Evolutionary conservation across 2,113 vertebrate species (phyloP).

Genomic region (Oreochromis tanganicae): DNA sequence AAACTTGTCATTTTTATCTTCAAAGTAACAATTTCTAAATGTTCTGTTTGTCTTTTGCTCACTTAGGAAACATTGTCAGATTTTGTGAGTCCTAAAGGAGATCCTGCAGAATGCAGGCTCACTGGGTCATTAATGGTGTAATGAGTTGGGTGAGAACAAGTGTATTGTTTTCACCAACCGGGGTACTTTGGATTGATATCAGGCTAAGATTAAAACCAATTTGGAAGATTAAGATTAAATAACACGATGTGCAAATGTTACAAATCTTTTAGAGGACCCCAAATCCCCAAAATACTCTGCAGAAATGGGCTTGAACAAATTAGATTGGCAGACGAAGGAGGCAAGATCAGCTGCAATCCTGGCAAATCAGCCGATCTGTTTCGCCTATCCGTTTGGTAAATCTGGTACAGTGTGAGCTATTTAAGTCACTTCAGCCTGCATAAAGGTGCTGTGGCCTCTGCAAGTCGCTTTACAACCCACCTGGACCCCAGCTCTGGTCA

Average conservation of each 20-base stretch:
- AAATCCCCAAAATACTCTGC: neutral
- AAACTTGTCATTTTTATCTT: neutral
- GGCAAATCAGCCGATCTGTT: neutral
- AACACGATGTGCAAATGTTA: neutral
- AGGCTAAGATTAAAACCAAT: neutral
- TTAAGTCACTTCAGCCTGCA: neutral
- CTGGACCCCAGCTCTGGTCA: neutral
- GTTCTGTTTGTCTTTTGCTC: neutral
- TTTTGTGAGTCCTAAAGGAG: conserved; percentile 85
- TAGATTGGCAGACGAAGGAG: neutral
- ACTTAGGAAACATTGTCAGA: conserved; percentile 81
- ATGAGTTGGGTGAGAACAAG: conserved; percentile 71
- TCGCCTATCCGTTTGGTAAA: neutral
- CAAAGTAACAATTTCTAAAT: neutral
- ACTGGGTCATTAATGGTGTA: conserved; percentile 71
- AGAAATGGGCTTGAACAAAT: neutral
- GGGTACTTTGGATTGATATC: neutral
- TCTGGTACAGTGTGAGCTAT: neutral
- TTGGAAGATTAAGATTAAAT: neutral
- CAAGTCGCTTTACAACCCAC: neutral
- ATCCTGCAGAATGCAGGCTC: conserved; percentile 79
- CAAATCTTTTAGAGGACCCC: neutral
- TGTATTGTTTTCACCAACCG: neutral
- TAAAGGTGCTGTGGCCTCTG: neutral
- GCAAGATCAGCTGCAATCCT: neutral